phyloP scores from a whole-genome alignment of 37 sponge, comb jelly and placozoan genomes.

The Ianthella basta region DNA sequence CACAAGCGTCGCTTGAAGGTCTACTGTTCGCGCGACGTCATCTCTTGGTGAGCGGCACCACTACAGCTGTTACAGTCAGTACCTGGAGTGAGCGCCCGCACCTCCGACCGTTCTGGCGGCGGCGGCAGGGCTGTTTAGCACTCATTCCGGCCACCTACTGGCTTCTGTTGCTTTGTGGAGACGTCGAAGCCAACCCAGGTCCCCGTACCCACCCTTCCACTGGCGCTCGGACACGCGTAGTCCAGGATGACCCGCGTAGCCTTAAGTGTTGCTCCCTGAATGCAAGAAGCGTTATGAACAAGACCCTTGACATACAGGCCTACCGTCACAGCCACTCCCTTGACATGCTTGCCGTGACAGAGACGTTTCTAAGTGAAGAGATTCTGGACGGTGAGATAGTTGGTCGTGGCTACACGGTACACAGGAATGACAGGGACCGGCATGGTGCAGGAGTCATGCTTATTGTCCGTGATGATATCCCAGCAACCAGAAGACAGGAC shows the following conservation, averaged over 20 bases:
- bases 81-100: too few relatives aligned
- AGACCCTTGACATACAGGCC: conserved; percentile 5
- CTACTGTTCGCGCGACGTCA: neutral
- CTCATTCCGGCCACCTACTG: too few relatives aligned
- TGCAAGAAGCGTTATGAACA: conserved; percentile 11
- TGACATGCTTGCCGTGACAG: neutral
- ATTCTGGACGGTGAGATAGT: conserved; percentile 8
- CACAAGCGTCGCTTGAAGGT: neutral
- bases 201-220: neutral
- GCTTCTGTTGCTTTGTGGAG: neutral
- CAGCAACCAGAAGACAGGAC: conserved; percentile 29
- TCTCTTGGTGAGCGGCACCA: neutral
- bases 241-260: neutral
- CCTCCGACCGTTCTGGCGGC: too few relatives aligned
- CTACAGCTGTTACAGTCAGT: too few relatives aligned
- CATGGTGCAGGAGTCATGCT: conserved; percentile 44
- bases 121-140: too few relatives aligned
- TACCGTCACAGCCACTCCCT: neutral
- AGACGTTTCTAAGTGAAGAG: conserved; percentile 14
- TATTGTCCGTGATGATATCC: neutral
- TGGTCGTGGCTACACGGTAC: neutral
- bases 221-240: neutral
- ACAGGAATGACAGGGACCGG: conserved; percentile 12
- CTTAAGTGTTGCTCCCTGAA: conserved; percentile 5
- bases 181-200: neutral